Conservation (phyloP, 2,797 vertebrate species). For the Poeciliopsis paucimaculata region DNA sequence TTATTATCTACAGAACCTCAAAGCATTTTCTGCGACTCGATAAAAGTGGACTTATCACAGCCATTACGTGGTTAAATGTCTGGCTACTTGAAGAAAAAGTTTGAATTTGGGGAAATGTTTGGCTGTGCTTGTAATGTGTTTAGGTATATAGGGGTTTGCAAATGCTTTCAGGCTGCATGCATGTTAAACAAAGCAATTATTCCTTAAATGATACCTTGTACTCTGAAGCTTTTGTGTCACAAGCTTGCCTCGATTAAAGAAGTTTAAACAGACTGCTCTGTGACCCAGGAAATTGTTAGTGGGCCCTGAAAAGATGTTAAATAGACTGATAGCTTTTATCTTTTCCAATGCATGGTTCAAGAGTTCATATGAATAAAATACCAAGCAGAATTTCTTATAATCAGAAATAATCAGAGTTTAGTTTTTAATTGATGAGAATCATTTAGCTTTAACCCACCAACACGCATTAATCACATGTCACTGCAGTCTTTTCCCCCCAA, state of each 20-base stretch:
- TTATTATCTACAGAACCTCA: conserved; percentile 82
- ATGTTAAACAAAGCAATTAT: conserved; percentile 73
- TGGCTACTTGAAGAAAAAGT: conserved; percentile 73
- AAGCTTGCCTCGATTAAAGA: conserved; percentile 47
- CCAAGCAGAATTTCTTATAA: background rate
- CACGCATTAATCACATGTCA: conserved; percentile 56
- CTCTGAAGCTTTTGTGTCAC: conserved; percentile 44
- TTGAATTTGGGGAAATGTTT: conserved; percentile 72
- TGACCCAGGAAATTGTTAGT: conserved; percentile 70
- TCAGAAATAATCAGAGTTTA: conserved; percentile 17
- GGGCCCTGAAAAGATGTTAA: conserved; percentile 49
- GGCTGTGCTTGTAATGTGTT: conserved; percentile 73
- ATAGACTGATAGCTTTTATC: conserved; percentile 33
- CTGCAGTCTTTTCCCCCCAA: conserved; percentile 69
- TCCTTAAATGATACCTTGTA: conserved; percentile 62
- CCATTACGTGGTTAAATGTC: conserved; percentile 85
- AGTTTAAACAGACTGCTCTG: conserved; percentile 45
- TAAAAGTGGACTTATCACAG: conserved; percentile 78
- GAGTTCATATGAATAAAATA: conserved; percentile 28
- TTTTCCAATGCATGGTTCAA: conserved; percentile 12
- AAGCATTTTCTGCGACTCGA: conserved; percentile 81
- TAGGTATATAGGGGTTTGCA: conserved; percentile 59
- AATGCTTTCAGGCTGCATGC: conserved; percentile 67
- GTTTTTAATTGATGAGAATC: conserved; percentile 1
- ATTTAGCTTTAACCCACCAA: conserved; percentile 47